Evolutionary conservation across 2,113 vertebrate genomes (phyloP).

Genomic region (Bombycilla garrulus): DNA sequence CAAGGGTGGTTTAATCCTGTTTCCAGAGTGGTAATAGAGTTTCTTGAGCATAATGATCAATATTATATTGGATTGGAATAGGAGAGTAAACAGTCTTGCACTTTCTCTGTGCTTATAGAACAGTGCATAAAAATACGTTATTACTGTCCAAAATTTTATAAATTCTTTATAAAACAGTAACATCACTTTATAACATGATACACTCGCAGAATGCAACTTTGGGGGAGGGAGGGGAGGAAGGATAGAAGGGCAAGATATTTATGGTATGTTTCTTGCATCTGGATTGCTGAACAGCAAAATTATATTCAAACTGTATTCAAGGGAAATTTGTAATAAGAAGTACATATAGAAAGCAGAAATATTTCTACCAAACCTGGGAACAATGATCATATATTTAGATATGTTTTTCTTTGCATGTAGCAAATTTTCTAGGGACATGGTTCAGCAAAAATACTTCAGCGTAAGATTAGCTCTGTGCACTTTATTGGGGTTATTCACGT

Average conservation of each 20-base stretch:
- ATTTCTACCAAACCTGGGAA: not conserved
- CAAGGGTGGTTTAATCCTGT: not conserved
- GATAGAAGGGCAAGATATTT: not conserved
- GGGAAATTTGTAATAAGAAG: not conserved
- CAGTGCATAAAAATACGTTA: not conserved
- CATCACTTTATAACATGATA: not conserved
- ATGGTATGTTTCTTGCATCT: not conserved
- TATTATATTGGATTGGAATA: not conserved
- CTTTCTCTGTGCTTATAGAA: not conserved
- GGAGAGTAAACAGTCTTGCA: not conserved
- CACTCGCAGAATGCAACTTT: not conserved
- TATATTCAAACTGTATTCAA: conserved; percentile 2
- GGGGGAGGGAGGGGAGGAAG: not conserved
- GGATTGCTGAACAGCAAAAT: not conserved
- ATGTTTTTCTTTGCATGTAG: not conserved
- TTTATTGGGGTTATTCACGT: not conserved
- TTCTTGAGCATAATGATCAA: not conserved
- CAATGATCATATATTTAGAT: not conserved
- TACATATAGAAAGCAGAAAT: not conserved
- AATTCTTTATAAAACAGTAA: not conserved
- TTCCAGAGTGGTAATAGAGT: not conserved
- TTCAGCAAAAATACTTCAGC: not conserved
- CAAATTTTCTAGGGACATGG: not conserved
- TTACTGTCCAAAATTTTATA: not conserved
- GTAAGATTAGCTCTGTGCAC: not conserved